These are phyloP conservation scores for Drosophila mimica DNA, from an alignment of 2,888 invertebrate species.

Conservation along the genomic window DNA sequence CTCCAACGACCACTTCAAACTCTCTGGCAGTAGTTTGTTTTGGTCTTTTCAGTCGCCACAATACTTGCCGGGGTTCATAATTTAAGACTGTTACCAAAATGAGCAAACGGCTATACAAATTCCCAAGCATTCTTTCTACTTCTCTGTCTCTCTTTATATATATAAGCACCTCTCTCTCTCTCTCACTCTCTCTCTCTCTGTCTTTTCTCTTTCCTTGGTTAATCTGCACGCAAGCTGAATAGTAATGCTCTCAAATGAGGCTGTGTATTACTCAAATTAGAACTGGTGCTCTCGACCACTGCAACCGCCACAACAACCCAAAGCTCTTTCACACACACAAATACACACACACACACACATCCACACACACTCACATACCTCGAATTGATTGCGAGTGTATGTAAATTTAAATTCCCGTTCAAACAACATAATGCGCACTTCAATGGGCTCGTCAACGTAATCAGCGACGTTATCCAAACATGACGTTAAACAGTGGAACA, in stretches of 20 bases:
- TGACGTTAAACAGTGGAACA: slow-evolving; percentile 2
- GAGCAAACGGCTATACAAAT: slow-evolving; percentile 24
- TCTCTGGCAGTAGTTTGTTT: slow-evolving; percentile 23
- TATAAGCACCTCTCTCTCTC: not conserved
- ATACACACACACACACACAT: slow-evolving; percentile 1
- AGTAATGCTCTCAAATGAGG: slow-evolving; percentile 71
- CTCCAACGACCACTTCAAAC: slow-evolving; percentile 24
- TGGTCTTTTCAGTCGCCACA: slow-evolving; percentile 27
- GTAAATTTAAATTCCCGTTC: slow-evolving; percentile 45
- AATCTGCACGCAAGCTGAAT: slow-evolving; percentile 64
- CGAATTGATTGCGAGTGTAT: slow-evolving; percentile 28
- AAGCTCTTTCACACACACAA: slow-evolving; percentile 9
- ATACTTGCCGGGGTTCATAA: slow-evolving; percentile 60
- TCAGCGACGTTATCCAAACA: slow-evolving; percentile 8
- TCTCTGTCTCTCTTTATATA: not conserved
- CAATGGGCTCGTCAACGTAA: slow-evolving; percentile 39
- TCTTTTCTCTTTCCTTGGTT: not conserved
- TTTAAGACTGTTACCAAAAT: slow-evolving; percentile 57
- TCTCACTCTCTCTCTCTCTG: not conserved
- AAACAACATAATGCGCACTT: slow-evolving; percentile 30
- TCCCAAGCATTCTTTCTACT: not conserved
- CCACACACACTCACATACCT: not conserved
- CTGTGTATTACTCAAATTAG: slow-evolving; percentile 69
- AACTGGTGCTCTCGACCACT: slow-evolving; percentile 28
- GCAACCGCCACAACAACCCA: slow-evolving; percentile 19